These are phyloP conservation scores for Corythornis vintsioides DNA, from an alignment of 2,113 vertebrate genomes.

Conservation along the genomic window DNA sequence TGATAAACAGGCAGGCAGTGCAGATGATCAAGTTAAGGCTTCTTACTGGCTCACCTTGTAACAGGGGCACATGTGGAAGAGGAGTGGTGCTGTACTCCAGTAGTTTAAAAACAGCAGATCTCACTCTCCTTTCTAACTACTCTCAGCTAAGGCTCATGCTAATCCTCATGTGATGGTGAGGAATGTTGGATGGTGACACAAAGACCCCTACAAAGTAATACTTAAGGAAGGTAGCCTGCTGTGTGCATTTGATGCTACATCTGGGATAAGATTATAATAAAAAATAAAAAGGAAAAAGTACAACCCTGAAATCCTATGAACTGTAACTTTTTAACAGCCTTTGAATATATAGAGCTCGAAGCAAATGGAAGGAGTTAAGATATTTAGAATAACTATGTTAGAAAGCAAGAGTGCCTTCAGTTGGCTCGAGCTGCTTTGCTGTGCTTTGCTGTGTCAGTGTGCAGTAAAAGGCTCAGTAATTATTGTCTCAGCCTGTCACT, in stretches of 20 bases:
- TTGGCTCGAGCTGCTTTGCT: too few relatives aligned
- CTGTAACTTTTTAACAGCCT: neutral
- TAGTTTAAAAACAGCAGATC: neutral
- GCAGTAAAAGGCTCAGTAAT: too few relatives aligned
- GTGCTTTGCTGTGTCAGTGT: too few relatives aligned
- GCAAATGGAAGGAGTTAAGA: too few relatives aligned
- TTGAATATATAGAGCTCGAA: neutral
- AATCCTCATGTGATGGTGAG: neutral
- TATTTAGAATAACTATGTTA: too few relatives aligned
- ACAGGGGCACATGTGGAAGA: neutral
- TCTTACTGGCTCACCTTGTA: neutral
- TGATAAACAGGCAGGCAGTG: neutral
- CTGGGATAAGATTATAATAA: neutral
- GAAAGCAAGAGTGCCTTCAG: too few relatives aligned
- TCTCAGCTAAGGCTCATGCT: neutral
- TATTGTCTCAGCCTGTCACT: too few relatives aligned
- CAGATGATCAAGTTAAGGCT: neutral
- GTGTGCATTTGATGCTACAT: slow-evolving; percentile 8
- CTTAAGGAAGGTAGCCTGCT: neutral
- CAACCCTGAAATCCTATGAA: neutral
- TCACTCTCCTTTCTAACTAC: neutral
- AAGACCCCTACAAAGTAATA: neutral
- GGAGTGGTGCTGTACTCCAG: neutral
- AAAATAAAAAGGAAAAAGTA: neutral
- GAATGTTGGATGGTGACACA: neutral